Evolutionary conservation across 2,797 vertebrate species (phyloP).

Genomic region (Crenichthys baileyi): DNA sequence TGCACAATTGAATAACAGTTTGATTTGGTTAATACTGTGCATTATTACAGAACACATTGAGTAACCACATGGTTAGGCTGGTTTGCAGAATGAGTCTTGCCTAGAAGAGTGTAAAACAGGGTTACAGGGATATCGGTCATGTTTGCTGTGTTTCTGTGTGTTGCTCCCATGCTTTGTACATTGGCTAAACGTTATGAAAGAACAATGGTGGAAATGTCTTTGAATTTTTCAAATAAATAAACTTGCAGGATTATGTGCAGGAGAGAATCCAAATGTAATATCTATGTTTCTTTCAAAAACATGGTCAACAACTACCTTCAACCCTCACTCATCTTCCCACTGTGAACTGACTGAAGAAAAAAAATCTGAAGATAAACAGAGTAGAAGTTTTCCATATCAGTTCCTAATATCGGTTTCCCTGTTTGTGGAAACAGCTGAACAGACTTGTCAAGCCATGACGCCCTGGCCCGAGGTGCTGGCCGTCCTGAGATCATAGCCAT

Average conservation of each 20-base stretch:
- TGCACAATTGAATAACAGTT: too few relatives aligned
- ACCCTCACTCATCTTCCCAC: not conserved
- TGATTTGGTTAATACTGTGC: too few relatives aligned
- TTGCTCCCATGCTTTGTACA: too few relatives aligned
- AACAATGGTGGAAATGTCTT: not conserved
- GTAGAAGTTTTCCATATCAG: not conserved
- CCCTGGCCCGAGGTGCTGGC: not conserved
- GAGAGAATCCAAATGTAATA: not conserved
- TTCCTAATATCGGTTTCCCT: not conserved
- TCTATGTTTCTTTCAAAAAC: not conserved
- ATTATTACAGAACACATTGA: too few relatives aligned
- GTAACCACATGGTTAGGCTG: too few relatives aligned
- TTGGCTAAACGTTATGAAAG: not conserved
- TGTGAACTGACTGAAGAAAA: constrained; percentile 4
- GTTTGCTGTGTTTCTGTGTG: too few relatives aligned
- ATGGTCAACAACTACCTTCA: not conserved
- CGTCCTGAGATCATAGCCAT: not conserved
- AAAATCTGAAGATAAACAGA: not conserved
- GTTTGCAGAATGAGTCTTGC: too few relatives aligned
- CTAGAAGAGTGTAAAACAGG: too few relatives aligned
- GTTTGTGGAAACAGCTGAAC: not conserved
- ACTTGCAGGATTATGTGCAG: not conserved
- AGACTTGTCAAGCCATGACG: not conserved
- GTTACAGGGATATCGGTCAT: too few relatives aligned
- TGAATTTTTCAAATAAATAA: not conserved